phyloP scores from a whole-genome alignment of 2,797 vertebrate genomes.

The Aldrovandia affinis region DNA sequence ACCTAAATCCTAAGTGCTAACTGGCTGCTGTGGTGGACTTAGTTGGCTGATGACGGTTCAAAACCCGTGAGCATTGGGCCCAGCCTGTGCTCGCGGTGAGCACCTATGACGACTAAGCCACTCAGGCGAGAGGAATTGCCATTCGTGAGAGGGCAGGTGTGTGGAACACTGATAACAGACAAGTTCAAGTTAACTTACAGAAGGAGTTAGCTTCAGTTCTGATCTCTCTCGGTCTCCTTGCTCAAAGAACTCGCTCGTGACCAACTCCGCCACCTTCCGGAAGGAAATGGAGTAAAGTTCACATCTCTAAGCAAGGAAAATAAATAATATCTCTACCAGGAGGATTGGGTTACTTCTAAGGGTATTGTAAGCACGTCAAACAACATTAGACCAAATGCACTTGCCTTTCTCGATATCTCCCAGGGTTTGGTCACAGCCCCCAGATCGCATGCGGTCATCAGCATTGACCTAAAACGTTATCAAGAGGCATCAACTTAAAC shows the following conservation, averaged over 20 bases:
- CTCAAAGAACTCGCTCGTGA: conserved; percentile 98
- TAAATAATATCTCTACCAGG: neutral
- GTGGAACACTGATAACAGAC: neutral
- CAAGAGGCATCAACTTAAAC: neutral
- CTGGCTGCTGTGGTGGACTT: too few relatives aligned
- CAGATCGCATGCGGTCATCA: conserved; percentile 99
- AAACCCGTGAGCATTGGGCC: too few relatives aligned
- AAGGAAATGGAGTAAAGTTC: neutral
- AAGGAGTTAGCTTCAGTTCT: conserved; percentile 95
- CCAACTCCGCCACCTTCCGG: conserved; percentile 91
- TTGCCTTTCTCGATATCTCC: conserved; percentile 98
- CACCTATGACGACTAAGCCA: too few relatives aligned
- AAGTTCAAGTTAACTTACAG: conserved; percentile 76
- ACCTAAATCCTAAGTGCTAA: too few relatives aligned
- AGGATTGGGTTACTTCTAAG: too few relatives aligned
- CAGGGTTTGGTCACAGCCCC: conserved; percentile 98
- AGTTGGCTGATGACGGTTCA: too few relatives aligned
- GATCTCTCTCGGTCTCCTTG: conserved; percentile 96
- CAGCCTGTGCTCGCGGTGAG: too few relatives aligned
- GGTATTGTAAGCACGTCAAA: too few relatives aligned
- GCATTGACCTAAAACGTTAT: conserved; percentile 90
- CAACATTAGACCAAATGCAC: conserved; percentile 40
- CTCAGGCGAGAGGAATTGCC: too few relatives aligned
- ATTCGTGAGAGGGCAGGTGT: neutral
- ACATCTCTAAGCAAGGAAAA: too few relatives aligned